Conservation (phyloP, 2,113 vertebrate genomes). For the Orcinus orca region DNA sequence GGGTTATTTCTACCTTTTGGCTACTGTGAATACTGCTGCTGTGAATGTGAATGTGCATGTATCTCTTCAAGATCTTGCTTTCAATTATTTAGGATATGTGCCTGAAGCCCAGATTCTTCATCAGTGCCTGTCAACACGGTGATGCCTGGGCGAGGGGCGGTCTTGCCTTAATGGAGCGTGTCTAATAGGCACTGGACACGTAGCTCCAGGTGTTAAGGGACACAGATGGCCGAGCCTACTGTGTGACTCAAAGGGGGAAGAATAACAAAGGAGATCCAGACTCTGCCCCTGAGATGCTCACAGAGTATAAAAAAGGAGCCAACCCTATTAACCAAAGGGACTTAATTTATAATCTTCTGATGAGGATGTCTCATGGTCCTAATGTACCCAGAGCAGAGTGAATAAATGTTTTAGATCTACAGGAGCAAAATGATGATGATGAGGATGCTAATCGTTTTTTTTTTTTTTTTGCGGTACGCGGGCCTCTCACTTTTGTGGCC, state of each 20-base stretch:
- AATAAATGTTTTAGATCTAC: neutral
- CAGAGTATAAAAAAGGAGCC: neutral
- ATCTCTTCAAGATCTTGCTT: neutral
- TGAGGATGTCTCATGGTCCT: neutral
- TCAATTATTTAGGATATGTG: neutral
- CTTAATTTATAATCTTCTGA: neutral
- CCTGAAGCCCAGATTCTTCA: neutral
- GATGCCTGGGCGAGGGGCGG: neutral
- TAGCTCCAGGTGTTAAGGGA: neutral
- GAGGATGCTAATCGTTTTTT: neutral
- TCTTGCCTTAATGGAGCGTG: neutral
- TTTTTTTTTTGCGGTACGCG: too few relatives aligned
- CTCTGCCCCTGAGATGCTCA: neutral
- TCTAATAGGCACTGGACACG: neutral
- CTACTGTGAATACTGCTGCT: neutral
- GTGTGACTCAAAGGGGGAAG: neutral
- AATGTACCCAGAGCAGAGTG: neutral
- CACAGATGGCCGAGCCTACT: too few relatives aligned
- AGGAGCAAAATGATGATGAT: neutral
- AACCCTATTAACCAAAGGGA: neutral
- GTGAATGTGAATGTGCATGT: neutral
- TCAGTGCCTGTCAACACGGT: fast-evolving
- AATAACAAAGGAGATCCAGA: neutral
- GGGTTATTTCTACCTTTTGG: neutral
- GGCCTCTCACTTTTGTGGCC: too few relatives aligned